A percentile compares a stretch with the other conserved stretches of the same genome.
phyloP scores from a whole-genome alignment of 1,140 invertebrate species.

The Ctenoplectra terminalis region DNA sequence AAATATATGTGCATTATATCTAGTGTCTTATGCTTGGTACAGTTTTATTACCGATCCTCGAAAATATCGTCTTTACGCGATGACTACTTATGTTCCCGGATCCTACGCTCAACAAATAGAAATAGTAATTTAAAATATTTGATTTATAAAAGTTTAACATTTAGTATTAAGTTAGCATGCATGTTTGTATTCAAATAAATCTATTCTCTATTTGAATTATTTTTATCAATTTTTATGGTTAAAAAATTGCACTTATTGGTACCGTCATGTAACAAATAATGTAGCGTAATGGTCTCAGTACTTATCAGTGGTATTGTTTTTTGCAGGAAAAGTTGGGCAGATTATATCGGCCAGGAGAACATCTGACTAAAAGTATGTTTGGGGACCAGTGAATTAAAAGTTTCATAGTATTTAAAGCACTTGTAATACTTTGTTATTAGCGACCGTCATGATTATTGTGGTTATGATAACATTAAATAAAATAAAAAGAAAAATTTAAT shows the following conservation, averaged over 20 bases:
- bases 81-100: rapidly evolving
- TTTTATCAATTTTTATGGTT: not conserved
- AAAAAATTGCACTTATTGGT: not conserved
- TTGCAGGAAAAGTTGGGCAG: not conserved
- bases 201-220: not conserved
- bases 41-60: not conserved
- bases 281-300: not conserved
- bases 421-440: not conserved
- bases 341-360: not conserved
- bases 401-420: not conserved
- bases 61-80: rapidly evolving
- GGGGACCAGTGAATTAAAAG: not conserved
- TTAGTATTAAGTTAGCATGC: too few relatives aligned
- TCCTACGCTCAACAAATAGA: rapidly evolving
- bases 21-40: rapidly evolving
- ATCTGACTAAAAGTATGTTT: not conserved
- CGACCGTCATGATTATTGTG: not conserved
- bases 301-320: not conserved
- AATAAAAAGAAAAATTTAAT: not conserved
- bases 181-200: not conserved
- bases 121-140: not conserved
- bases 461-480: not conserved
- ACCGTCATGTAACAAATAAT: too few relatives aligned
- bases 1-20: rapidly evolving
- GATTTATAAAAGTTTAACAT: too few relatives aligned